phyloP scores from a whole-genome alignment of 2,113 vertebrate species.

The Antidorcas marsupialis region DNA sequence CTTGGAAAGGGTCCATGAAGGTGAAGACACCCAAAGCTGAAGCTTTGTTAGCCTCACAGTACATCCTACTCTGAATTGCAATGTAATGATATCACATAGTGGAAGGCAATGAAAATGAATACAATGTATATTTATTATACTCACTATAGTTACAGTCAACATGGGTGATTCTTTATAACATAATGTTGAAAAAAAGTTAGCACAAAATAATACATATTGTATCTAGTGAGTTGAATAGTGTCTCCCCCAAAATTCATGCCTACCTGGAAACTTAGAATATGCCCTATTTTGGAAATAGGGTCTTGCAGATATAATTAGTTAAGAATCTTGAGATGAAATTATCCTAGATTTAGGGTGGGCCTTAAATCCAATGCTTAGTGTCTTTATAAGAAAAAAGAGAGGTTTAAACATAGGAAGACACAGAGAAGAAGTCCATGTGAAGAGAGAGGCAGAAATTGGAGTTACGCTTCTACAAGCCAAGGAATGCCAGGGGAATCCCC shows the following conservation, averaged over 20 bases:
- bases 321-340: background rate
- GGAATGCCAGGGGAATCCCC: background rate
- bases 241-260: background rate
- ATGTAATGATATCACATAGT: background rate
- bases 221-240: background rate
- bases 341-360: background rate
- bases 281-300: background rate
- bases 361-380: background rate
- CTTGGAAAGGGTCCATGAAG: background rate
- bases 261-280: background rate
- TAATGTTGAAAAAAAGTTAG: background rate
- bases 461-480: background rate
- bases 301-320: background rate
- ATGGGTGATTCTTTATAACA: background rate
- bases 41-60: background rate
- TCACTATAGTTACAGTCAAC: background rate
- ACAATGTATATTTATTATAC: background rate
- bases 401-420: background rate
- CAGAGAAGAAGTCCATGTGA: background rate
- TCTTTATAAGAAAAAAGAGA: background rate
- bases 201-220: background rate
- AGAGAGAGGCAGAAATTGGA: background rate
- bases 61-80: background rate
- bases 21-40: background rate
- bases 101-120: background rate